Evolutionary conservation across 2,113 vertebrate genomes (phyloP), one percentile per base, ranked within the genome.

Genomic region (Lophotis ruficrista): DNA sequence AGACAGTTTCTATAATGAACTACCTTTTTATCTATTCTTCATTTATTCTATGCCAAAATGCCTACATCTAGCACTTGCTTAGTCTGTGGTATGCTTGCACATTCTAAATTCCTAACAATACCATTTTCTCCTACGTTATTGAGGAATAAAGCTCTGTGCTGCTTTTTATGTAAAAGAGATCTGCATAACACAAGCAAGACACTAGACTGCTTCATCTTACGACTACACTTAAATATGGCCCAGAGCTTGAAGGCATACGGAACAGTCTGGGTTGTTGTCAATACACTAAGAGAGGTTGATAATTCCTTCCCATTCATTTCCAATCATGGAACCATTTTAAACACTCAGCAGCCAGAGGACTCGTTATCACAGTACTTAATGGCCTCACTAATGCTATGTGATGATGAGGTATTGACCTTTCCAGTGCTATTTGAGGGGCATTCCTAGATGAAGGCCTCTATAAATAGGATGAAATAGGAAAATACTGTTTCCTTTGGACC

Each of bases 1-100:
- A 94, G 66, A 91, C 87, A 68, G 47, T 71, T 95, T 90, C 60
- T 43, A 61, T 83, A 87, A 94, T 38, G 43, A 95, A 35, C 53
- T 45, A 56, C 69, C 38, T 89, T 51, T 62, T 91, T 87, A 89
- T 87, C 71, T 62, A 57, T 82, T 83, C 82, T 73, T 83, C 56
- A 87, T 94, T 73, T 57, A 87, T 75, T 89, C 38, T 19, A 35
- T 20, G 21, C 68, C 78, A 90, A 87, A 90, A 76, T 37, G 22
- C 65, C 90, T 47, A 62, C 57, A 66, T 35, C 53, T 65, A 45
- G 43, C 66, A 18, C 50, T 91, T 5, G 5, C 50, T 75, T 51
- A 51, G 56, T 82, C 87, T 93, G 43, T 64, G 35, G 30, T 33
- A 28, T 53, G 48, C 89, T 71, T 75, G 25, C 25, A 73, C 43